These are phyloP conservation scores for Heterochromis multidens DNA, from an alignment of 2,113 vertebrate species.

Conservation along the genomic window DNA sequence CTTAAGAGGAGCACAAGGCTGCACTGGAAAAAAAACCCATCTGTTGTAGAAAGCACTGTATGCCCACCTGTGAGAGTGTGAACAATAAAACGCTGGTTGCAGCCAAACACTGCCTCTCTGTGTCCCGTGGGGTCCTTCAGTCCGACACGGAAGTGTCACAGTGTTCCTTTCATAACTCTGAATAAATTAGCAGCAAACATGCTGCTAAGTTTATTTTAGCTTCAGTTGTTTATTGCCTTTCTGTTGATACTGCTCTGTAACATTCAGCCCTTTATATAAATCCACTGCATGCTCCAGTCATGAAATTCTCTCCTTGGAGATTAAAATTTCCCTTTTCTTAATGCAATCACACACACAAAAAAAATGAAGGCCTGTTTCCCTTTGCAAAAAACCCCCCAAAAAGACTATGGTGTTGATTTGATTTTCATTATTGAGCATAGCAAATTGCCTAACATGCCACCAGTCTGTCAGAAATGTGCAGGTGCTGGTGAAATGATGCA, in stretches of 20 bases:
- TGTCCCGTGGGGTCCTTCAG: too few relatives aligned
- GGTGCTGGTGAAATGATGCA: neutral
- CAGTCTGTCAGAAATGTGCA: neutral
- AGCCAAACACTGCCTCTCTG: too few relatives aligned
- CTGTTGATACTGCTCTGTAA: neutral
- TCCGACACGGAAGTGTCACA: too few relatives aligned
- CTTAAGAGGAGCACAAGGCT: too few relatives aligned
- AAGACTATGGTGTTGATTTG: neutral
- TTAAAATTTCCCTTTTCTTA: neutral
- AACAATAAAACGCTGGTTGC: too few relatives aligned
- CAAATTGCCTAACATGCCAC: neutral
- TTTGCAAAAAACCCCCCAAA: neutral
- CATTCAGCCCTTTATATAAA: neutral
- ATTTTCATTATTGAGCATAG: neutral
- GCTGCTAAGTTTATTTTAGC: neutral
- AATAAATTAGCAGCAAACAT: neutral
- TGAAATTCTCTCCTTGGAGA: neutral
- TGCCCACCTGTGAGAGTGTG: too few relatives aligned
- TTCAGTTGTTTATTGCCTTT: neutral
- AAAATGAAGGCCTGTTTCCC: neutral
- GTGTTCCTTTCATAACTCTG: neutral
- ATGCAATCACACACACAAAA: neutral
- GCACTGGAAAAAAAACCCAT: too few relatives aligned
- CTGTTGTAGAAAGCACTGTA: too few relatives aligned
- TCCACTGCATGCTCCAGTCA: neutral